These are phyloP conservation scores for Nothoprocta pentlandii DNA, from an alignment of 2,113 vertebrate species.

Conservation along the genomic window DNA sequence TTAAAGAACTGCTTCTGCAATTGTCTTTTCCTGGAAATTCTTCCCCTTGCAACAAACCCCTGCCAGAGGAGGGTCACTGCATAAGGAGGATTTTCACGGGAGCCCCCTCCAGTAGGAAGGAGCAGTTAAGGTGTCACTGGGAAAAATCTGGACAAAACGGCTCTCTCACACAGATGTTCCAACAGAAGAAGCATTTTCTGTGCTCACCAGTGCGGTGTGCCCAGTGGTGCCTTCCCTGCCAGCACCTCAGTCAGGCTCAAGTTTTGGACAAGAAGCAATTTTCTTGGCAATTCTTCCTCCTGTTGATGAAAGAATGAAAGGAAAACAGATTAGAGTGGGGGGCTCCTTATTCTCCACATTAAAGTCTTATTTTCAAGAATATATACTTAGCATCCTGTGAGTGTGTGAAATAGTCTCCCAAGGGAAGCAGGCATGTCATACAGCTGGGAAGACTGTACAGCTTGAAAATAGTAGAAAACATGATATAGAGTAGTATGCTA, in stretches of 20 bases:
- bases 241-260: background rate
- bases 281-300: background rate
- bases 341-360: background rate
- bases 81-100: background rate
- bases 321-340: background rate
- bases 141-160: background rate
- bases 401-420: background rate
- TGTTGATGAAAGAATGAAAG: background rate
- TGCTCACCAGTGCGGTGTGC: background rate
- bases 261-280: background rate
- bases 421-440: background rate
- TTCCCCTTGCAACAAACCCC: too few species aligned
- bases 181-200: background rate
- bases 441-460: constrained; percentile 15
- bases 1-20: too few species aligned
- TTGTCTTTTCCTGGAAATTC: too few species aligned
- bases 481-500: background rate
- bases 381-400: constrained; percentile 1
- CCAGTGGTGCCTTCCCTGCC: background rate
- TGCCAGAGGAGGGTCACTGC: background rate
- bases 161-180: background rate
- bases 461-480: constrained; percentile 52
- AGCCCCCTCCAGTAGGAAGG: background rate
- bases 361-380: background rate
- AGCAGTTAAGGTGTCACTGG: background rate